Evolutionary conservation across 92 coral and sea anemone species (phyloP).

Genomic region (Heliopora coerulea): DNA sequence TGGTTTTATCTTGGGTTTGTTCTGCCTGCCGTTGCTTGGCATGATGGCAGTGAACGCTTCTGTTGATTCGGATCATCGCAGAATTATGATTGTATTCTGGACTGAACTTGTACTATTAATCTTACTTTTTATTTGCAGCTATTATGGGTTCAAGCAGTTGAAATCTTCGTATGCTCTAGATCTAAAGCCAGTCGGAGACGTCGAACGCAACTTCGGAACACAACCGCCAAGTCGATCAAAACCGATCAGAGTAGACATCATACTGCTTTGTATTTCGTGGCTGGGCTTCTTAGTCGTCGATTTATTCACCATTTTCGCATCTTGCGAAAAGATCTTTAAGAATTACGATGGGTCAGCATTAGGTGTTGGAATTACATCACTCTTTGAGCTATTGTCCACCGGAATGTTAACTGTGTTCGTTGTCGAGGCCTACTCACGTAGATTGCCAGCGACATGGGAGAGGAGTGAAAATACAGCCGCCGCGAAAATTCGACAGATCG

Average conservation of each 20-base stretch:
- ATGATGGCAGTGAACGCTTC: background rate
- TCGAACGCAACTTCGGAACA: no score
- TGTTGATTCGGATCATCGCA: background rate
- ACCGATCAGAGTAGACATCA: constrained; percentile 11
- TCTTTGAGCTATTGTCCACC: background rate
- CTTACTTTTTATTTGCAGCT: background rate
- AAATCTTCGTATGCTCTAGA: background rate
- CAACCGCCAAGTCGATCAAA: no score
- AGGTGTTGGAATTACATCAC: background rate
- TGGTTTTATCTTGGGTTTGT: constrained; percentile 26
- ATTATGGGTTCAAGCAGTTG: background rate
- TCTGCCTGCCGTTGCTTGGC: constrained; percentile 25
- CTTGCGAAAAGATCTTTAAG: background rate
- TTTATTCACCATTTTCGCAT: constrained; percentile 13
- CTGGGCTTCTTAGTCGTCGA: constrained; percentile 17
- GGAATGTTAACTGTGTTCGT: background rate
- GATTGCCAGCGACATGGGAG: background rate
- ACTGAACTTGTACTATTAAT: background rate
- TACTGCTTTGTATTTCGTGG: constrained; percentile 14
- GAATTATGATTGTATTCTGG: background rate
- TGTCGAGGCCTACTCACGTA: background rate
- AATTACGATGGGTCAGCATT: background rate
- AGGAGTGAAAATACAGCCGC: background rate
- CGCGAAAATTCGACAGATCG: constrained; percentile 18
- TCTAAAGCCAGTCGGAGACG: background rate